A percentile compares a stretch with the other conserved stretches of the same genome.
Conservation (phyloP, 2,797 vertebrate genomes). For the Oophaga sylvatica region DNA sequence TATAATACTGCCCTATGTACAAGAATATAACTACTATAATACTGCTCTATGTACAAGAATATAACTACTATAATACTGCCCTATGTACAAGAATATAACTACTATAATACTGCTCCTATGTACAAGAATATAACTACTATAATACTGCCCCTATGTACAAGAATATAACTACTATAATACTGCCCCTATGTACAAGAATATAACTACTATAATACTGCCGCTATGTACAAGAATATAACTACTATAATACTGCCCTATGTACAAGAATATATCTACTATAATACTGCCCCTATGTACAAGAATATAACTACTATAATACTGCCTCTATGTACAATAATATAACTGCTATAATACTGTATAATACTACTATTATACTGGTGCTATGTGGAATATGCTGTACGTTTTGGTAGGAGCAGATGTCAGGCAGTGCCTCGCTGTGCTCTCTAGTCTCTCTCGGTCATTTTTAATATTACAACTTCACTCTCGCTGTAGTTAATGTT, state of each 20-base stretch:
- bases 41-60: background rate
- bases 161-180: constrained; percentile 4
- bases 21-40: constrained; percentile 1
- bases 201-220: background rate
- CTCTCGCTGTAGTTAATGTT: background rate
- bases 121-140: constrained; percentile 1
- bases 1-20: background rate
- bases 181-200: background rate
- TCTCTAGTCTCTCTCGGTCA: no score
- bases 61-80: background rate
- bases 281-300: background rate
- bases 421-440: no score
- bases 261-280: background rate
- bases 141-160: background rate
- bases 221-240: background rate
- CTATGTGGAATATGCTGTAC: background rate
- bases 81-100: background rate
- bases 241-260: background rate
- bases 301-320: constrained; percentile 1
- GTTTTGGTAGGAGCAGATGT: no score
- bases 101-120: background rate
- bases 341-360: background rate
- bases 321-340: background rate
- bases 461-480: background rate
- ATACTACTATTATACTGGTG: background rate